Evolutionary conservation across 2,797 vertebrate genomes (phyloP), one percentile per base, ranked within the genome.

Genomic region (Enteromius paludinosus): DNA sequence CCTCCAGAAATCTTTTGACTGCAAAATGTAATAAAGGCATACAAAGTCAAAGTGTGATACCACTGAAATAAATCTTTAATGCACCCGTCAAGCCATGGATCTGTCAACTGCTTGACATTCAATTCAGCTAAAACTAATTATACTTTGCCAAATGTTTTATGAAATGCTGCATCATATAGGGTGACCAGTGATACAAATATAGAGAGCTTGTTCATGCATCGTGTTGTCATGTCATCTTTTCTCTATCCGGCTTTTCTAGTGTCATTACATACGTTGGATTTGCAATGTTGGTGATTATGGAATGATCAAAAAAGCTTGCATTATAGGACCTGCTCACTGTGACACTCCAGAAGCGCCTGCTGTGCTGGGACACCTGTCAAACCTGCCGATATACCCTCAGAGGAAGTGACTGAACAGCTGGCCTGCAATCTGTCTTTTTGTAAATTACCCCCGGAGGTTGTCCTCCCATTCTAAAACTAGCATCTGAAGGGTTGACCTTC

Each of bases 401-500:
- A 75, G 75, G 70, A 52, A 73, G 61, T 43, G 64, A 66, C 54
- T 78, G 62, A 78, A 23, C 62, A 79, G 47, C 71, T 72, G 18
- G 33, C 14, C 23, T 83, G 76, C 66, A 41, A 84, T 86, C 81
- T 66, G 85, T 83, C 88, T 89, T 79, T 30, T 85, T 88, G 87
- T 90, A 91, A 91, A 90, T 91, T 83, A 87, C 79, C 84, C 87
- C 84, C 87, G 68, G 81, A 41, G 86, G 87, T 88, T 87, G 83
- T 89, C 89, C 88, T 78, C 84, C 76, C 87, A 87, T 88, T 88
- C 82, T 86, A 88, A 87, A 86, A 82, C 86, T 83, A 85, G 77
- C 81, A 88, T 90, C 86, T 82, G 83, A 83, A 74, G 83, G 62
- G 73, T 11, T 90, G 92, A 93, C 91, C 92, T 93, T 94, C 92